These are phyloP conservation scores for Megaceryle alcyon DNA, from an alignment of 2,797 vertebrate species.

Conservation along the genomic window DNA sequence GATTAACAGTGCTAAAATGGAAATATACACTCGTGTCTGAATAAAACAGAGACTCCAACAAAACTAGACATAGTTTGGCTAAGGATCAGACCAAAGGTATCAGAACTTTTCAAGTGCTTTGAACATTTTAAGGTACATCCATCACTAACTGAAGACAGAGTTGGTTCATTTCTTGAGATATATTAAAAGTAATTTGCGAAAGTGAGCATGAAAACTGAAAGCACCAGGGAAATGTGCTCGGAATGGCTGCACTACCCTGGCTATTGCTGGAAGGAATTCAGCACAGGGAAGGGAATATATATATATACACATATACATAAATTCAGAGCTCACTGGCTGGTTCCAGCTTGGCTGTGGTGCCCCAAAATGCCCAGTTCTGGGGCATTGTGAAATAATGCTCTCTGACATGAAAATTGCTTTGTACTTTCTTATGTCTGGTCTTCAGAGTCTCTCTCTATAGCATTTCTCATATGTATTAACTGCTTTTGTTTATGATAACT, in stretches of 20 bases:
- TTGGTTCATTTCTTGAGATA: background rate
- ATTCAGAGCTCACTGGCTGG: background rate
- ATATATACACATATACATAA: accelerated
- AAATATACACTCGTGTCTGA: background rate
- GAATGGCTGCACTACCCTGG: background rate
- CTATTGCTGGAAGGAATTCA: background rate
- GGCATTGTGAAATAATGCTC: slow-evolving; percentile 1
- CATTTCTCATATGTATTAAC: background rate
- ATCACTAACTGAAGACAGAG: slow-evolving; percentile 10
- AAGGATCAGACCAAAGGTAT: slow-evolving; percentile 23
- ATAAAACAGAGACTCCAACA: slow-evolving; percentile 15
- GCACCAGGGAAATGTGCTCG: background rate
- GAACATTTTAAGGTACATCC: slow-evolving; percentile 16
- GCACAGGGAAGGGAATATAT: background rate
- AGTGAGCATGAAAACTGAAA: slow-evolving; percentile 22
- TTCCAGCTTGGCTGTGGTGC: background rate
- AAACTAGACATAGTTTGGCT: background rate
- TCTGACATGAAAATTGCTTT: background rate
- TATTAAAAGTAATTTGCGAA: slow-evolving; percentile 18
- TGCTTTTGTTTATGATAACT: background rate
- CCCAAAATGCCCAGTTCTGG: background rate
- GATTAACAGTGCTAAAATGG: background rate
- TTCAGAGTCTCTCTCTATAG: background rate
- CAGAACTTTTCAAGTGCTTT: background rate
- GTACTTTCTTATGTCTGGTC: background rate